These are phyloP conservation scores for Olivierus martensii DNA, from an alignment of 1,140 invertebrate genomes.

Conservation along the genomic window DNA sequence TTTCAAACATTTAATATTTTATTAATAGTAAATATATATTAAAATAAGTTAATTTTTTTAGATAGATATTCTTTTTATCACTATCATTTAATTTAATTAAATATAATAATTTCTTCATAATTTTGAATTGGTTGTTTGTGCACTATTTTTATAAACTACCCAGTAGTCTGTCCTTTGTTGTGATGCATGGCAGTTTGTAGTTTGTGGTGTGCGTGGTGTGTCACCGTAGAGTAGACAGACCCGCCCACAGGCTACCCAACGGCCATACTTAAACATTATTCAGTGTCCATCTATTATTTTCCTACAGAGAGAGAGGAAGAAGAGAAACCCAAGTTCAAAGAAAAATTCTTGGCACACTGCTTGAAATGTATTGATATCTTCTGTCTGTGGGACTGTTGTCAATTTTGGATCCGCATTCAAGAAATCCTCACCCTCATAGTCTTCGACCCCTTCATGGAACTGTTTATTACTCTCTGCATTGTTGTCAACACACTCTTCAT, in stretches of 20 bases:
- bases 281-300: constrained; percentile 25
- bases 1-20: no score
- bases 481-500: constrained; percentile 96
- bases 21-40: no score
- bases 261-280: constrained; percentile 21
- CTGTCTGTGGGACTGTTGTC: constrained; percentile 95
- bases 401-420: constrained; percentile 77
- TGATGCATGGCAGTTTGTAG: constrained; percentile 14
- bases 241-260: constrained; percentile 16
- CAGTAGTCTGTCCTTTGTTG: constrained; percentile 1
- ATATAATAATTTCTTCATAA: no score
- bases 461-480: constrained; percentile 96
- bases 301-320: constrained; percentile 61
- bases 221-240: constrained; percentile 24
- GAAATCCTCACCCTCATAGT: constrained; percentile 80
- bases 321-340: constrained; percentile 73
- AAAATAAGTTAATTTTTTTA: no score
- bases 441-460: constrained; percentile 94
- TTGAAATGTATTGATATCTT: constrained; percentile 76
- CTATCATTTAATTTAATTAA: no score
- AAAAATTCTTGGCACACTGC: constrained; percentile 55
- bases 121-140: no score
- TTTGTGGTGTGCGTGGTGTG: constrained; percentile 24
- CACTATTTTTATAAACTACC: no score
- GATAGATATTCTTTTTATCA: no score